Conservation (phyloP, 2,113 vertebrate genomes). For the Corvus hawaiiensis region DNA sequence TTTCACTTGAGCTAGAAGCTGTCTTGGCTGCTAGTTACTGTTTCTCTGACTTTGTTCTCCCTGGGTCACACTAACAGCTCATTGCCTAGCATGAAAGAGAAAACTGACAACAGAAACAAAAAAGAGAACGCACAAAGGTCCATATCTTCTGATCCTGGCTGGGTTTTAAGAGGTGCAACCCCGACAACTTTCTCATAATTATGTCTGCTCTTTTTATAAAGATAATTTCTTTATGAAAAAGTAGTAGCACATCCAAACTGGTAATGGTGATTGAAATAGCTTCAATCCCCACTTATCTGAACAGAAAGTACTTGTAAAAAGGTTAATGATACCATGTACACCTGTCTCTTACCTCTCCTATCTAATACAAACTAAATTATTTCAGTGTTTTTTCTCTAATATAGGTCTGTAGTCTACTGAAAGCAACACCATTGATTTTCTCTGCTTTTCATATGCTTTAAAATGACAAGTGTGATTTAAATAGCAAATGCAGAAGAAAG, state of each 20-base stretch:
- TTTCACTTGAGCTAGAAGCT: not conserved
- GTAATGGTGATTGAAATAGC: not conserved
- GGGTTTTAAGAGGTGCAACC: not conserved
- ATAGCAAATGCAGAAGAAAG: not conserved
- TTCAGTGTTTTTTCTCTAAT: not conserved
- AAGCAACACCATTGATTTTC: not conserved
- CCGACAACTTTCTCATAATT: not conserved
- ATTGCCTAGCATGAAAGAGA: not conserved
- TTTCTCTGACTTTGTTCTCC: not conserved
- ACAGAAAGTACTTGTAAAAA: not conserved
- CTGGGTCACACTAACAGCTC: not conserved
- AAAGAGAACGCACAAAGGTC: not conserved
- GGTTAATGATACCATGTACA: not conserved
- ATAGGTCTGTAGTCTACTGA: not conserved
- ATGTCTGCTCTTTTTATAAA: not conserved
- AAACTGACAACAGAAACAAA: not conserved
- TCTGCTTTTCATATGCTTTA: not conserved
- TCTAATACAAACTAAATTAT: not conserved
- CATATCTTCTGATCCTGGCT: not conserved
- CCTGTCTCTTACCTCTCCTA: not conserved
- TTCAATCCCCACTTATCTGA: not conserved
- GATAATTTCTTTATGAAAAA: not conserved
- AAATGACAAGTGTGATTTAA: not conserved
- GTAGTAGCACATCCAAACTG: not conserved
- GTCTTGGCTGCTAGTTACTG: not conserved